These are phyloP conservation scores for Daphoenositta chrysoptera DNA, from an alignment of 2,113 vertebrate species.

Conservation along the genomic window DNA sequence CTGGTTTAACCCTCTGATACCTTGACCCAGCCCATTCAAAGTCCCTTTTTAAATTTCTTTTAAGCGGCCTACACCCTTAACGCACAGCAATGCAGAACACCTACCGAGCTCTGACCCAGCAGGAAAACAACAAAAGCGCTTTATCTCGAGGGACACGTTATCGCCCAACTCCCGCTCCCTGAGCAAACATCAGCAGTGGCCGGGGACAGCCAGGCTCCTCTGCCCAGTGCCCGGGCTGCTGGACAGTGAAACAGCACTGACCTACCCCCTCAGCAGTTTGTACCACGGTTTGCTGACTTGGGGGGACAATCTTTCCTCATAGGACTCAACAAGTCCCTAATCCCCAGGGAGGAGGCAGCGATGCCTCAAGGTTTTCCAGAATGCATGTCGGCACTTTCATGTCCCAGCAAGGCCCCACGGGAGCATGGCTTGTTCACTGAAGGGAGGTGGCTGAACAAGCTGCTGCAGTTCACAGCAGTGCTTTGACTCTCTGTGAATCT, in stretches of 20 bases:
- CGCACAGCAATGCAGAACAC: neutral
- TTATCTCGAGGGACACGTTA: neutral
- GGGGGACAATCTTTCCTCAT: neutral
- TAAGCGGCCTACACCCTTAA: slow-evolving; percentile 11
- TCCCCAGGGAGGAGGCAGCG: neutral
- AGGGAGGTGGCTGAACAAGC: slow-evolving; percentile 14
- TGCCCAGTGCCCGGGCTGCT: neutral
- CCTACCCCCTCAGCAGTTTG: neutral
- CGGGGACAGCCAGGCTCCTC: neutral
- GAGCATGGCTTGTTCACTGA: neutral
- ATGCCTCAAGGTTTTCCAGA: neutral
- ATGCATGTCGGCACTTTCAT: neutral
- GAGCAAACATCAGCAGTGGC: neutral
- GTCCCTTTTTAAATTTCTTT: neutral
- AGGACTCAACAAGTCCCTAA: neutral
- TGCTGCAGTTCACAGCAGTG: neutral
- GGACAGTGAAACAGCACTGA: neutral
- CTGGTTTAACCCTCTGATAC: slow-evolving; percentile 16
- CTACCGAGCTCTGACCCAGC: neutral
- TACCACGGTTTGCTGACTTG: neutral
- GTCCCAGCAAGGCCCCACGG: neutral
- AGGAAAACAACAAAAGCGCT: slow-evolving; percentile 17
- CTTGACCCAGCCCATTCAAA: slow-evolving; percentile 43
- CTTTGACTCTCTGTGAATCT: neutral
- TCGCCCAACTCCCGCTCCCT: neutral